These are phyloP conservation scores for Drosophila truncata DNA, from an alignment of 1,140 invertebrate species.

Conservation along the genomic window DNA sequence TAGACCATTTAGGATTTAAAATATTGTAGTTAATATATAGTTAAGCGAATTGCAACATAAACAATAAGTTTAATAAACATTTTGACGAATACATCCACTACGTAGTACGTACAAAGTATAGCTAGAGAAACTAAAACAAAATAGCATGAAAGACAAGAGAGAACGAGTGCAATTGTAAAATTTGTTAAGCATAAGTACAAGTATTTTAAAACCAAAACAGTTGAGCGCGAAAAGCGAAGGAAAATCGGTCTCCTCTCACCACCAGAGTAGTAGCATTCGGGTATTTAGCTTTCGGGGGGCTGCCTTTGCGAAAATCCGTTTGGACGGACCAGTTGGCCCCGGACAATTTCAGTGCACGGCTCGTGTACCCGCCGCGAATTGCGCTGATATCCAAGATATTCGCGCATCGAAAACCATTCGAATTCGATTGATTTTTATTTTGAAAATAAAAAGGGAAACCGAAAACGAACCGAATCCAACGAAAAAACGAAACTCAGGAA, in stretches of 20 bases:
- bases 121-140: slow-evolving; percentile 29
- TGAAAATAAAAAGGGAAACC: slow-evolving; percentile 42
- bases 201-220: slow-evolving; percentile 65
- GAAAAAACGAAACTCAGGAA: slow-evolving; percentile 42
- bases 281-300: slow-evolving; percentile 39
- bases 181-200: slow-evolving; percentile 60
- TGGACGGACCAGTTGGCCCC: slow-evolving; percentile 73
- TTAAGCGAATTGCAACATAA: not conserved
- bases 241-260: slow-evolving; percentile 51
- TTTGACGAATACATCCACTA: not conserved
- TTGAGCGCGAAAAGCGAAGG: slow-evolving; percentile 47
- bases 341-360: slow-evolving; percentile 81
- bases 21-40: not conserved
- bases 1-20: not conserved
- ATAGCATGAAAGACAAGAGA: slow-evolving; percentile 10
- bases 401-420: slow-evolving; percentile 17
- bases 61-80: too few species aligned
- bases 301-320: slow-evolving; percentile 58
- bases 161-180: slow-evolving; percentile 56
- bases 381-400: slow-evolving; percentile 47
- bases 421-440: slow-evolving; percentile 60
- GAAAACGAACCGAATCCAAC: slow-evolving; percentile 53
- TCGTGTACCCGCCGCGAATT: slow-evolving; percentile 66
- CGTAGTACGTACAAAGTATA: slow-evolving; percentile 24
- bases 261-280: not conserved